phyloP scores from a whole-genome alignment of 2,888 invertebrate genomes.

The Eurois occulta region DNA sequence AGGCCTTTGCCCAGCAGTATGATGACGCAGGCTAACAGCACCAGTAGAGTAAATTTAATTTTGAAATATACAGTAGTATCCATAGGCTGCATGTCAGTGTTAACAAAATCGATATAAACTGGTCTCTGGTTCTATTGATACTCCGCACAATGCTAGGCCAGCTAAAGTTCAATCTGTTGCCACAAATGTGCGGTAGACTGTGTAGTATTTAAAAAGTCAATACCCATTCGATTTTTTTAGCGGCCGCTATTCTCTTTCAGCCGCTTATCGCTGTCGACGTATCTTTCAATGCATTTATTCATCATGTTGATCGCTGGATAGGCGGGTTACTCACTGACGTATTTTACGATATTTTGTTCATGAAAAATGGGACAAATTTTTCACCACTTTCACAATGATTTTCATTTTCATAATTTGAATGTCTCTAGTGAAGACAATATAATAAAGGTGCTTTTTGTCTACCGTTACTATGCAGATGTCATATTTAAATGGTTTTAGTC shows the following conservation, averaged over 20 bases:
- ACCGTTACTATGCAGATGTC: neutral
- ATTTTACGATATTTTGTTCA: neutral
- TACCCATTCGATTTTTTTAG: neutral
- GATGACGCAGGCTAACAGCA: too few species aligned
- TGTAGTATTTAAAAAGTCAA: neutral
- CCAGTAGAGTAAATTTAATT: too few species aligned
- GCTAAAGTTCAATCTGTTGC: too few species aligned
- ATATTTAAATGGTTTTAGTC: neutral
- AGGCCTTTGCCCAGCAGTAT: too few species aligned
- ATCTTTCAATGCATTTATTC: neutral
- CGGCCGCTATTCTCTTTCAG: neutral
- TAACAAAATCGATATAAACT: neutral
- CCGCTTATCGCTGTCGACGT: neutral
- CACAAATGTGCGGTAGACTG: neutral
- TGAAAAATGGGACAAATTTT: neutral
- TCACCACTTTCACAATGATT: neutral
- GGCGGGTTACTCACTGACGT: neutral
- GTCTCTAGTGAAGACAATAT: neutral
- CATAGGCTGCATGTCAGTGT: neutral
- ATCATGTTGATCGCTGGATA: neutral
- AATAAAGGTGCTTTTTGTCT: neutral
- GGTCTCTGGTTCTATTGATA: neutral
- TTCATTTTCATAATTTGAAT: neutral
- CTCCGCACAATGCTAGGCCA: neutral
- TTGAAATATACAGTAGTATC: neutral